These are phyloP conservation scores for Sphaerodactylus townsendi DNA, from an alignment of 2,113 vertebrate species.

Conservation along the genomic window DNA sequence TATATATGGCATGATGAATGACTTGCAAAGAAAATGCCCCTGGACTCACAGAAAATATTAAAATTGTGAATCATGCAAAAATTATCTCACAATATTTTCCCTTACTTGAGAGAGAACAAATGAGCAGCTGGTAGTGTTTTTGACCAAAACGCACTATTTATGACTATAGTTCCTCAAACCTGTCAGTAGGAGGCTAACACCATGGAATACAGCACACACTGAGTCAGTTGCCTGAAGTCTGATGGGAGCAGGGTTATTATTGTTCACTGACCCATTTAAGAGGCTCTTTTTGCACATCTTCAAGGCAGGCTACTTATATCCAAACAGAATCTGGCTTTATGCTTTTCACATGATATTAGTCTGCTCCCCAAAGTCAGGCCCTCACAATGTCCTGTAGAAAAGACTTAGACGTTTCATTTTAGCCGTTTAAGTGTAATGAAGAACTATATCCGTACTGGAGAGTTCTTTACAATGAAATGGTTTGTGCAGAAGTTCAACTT, in stretches of 20 bases:
- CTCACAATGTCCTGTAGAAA: background rate
- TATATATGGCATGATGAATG: constrained; percentile 22
- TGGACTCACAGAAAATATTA: constrained; percentile 38
- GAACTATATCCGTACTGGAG: constrained; percentile 4
- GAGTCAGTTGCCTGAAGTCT: constrained; percentile 54
- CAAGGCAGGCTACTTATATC: constrained; percentile 34
- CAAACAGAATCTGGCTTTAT: constrained; percentile 39
- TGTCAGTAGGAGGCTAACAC: constrained; percentile 52
- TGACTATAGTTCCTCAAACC: constrained; percentile 51
- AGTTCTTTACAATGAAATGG: background rate
- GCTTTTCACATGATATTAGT: constrained; percentile 39
- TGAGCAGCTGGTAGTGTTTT: constrained; percentile 48
- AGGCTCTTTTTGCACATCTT: constrained; percentile 29
- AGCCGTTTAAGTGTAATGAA: background rate
- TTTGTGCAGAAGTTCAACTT: background rate
- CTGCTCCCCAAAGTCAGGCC: fast-evolving
- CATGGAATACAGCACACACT: constrained; percentile 45
- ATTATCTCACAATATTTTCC: background rate
- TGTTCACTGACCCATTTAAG: constrained; percentile 68
- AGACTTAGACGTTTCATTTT: background rate
- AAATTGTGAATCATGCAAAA: constrained; percentile 41
- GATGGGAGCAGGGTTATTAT: constrained; percentile 50
- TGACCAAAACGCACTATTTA: constrained; percentile 39
- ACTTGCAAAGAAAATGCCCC: constrained; percentile 33
- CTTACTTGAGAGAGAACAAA: constrained; percentile 47